Conservation (phyloP, 2,888 invertebrate genomes). For the Teleiodes luculella region DNA sequence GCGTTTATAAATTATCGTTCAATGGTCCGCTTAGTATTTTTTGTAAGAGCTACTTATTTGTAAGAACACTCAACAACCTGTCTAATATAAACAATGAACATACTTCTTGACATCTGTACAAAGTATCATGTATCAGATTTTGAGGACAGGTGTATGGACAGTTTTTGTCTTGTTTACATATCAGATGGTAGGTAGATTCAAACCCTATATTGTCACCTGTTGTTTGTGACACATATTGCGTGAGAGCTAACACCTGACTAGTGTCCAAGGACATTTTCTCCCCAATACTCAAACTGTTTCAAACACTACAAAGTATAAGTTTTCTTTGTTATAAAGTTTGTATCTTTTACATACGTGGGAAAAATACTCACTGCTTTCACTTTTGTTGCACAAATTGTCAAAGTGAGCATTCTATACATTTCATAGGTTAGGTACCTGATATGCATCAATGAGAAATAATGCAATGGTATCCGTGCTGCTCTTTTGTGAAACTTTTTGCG, state of each 20-base stretch:
- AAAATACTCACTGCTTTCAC: conserved; percentile 22
- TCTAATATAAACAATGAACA: conserved; percentile 28
- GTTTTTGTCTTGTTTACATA: conserved; percentile 48
- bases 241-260: conserved; percentile 28
- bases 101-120: conserved; percentile 39
- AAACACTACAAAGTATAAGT: neutral
- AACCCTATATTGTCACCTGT: conserved; percentile 50
- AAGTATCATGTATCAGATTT: conserved; percentile 45
- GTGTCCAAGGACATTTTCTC: conserved; percentile 6
- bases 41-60: conserved; percentile 7
- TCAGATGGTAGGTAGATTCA: conserved; percentile 56
- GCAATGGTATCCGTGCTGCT: conserved; percentile 43
- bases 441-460: conserved; percentile 35
- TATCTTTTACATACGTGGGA: neutral
- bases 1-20: conserved; percentile 19
- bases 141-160: conserved; percentile 52
- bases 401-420: conserved; percentile 27
- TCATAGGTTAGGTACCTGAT: conserved; percentile 38
- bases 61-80: conserved; percentile 27
- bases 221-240: conserved; percentile 33
- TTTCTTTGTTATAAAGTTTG: too few species aligned
- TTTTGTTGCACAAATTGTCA: conserved; percentile 21
- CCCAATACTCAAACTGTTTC: neutral
- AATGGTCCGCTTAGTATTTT: conserved; percentile 14
- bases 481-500: conserved; percentile 39